phyloP scores from a whole-genome alignment of 2,888 invertebrate genomes.

The Oligia fasciuncula region DNA sequence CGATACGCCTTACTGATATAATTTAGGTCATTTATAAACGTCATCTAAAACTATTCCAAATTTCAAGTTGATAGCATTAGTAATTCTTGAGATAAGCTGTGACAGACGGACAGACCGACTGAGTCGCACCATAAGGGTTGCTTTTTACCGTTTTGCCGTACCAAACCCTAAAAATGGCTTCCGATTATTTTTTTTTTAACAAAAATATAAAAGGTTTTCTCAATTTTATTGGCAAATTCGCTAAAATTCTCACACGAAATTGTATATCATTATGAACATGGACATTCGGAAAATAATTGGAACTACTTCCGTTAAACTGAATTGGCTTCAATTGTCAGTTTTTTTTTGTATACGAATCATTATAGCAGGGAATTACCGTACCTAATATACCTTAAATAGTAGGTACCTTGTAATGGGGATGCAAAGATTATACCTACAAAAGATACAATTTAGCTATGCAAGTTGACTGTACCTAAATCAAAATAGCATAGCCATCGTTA shows the following conservation, averaged over 20 bases:
- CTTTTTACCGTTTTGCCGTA: too few relatives aligned
- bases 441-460: neutral
- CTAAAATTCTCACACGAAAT: neutral
- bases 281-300: constrained; percentile 6
- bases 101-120: too few relatives aligned
- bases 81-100: too few relatives aligned
- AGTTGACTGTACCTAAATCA: neutral
- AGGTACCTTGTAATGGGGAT: neutral
- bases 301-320: neutral
- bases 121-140: too few relatives aligned
- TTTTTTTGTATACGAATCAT: constrained; percentile 1
- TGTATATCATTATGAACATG: neutral
- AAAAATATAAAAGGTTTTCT: neutral
- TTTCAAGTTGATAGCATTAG: too few relatives aligned
- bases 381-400: neutral
- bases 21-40: too few relatives aligned
- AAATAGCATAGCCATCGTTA: neutral
- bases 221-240: neutral
- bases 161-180: neutral
- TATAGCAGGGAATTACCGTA: constrained; percentile 10
- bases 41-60: too few relatives aligned
- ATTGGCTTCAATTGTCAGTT: constrained; percentile 9
- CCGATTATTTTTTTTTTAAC: neutral
- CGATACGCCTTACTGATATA: neutral
- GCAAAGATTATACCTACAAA: neutral